phyloP scores from a whole-genome alignment of 23 tunicate species.

The Diplosoma virens region DNA sequence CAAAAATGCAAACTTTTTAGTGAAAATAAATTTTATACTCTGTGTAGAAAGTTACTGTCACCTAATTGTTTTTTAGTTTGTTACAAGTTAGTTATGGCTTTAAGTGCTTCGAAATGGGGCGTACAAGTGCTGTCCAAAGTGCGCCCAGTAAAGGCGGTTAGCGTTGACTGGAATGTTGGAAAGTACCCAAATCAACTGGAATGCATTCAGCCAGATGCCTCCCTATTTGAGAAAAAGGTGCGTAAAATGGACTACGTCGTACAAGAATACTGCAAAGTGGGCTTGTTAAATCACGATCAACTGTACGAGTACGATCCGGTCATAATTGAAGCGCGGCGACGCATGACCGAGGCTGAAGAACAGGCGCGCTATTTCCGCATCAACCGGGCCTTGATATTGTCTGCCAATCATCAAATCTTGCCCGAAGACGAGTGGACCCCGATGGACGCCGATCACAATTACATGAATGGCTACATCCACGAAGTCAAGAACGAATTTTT shows the following conservation, averaged over 20 bases:
- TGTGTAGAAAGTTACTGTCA: too few species aligned
- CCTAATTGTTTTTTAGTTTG: too few species aligned
- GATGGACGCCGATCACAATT: slow-evolving; percentile 75
- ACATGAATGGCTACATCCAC: slow-evolving; percentile 34
- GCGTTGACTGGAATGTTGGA: slow-evolving; percentile 55
- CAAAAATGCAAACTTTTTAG: too few species aligned
- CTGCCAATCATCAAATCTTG: slow-evolving; percentile 51
- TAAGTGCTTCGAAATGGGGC: slow-evolving; percentile 38
- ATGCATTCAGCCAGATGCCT: slow-evolving; percentile 33
- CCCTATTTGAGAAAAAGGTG: slow-evolving; percentile 24
- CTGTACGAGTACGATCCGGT: slow-evolving; percentile 28
- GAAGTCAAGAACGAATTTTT: slow-evolving; percentile 23
- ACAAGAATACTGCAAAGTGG: slow-evolving; percentile 60
- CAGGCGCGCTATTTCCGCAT: slow-evolving; percentile 46
- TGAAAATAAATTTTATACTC: too few species aligned
- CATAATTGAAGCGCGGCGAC: slow-evolving; percentile 38
- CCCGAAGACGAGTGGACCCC: slow-evolving; percentile 89
- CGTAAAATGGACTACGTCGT: slow-evolving; percentile 22
- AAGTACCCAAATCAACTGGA: slow-evolving; percentile 53
- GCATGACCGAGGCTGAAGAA: slow-evolving; percentile 62
- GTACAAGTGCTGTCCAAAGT: slow-evolving; percentile 35
- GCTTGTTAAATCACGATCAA: slow-evolving; percentile 60
- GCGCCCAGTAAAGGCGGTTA: slow-evolving; percentile 36
- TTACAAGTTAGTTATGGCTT: too few species aligned
- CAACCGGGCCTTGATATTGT: slow-evolving; percentile 43